Conservation (phyloP, 2,113 vertebrate genomes). For the Gnathonemus longibarbis region DNA sequence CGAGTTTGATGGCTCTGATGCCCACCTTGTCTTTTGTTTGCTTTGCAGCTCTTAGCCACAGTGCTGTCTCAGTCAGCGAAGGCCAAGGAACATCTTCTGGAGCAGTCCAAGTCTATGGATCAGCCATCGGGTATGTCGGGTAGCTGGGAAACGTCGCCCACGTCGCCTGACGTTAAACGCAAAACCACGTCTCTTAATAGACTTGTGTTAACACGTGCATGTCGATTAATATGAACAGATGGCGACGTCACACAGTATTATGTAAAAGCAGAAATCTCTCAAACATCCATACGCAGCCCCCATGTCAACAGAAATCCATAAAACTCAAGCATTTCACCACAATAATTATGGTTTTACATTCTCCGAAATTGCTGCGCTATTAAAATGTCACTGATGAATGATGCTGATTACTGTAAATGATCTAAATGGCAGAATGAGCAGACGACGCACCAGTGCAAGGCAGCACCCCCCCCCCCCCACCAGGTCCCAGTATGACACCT, state of each 20-base stretch:
- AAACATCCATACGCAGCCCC: not conserved
- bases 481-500: not conserved
- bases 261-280: not conserved
- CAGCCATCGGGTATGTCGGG: conserved; percentile 62
- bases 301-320: not conserved
- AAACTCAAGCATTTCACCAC: not conserved
- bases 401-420: not conserved
- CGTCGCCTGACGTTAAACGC: not conserved
- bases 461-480: not conserved
- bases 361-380: not conserved
- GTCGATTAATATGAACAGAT: not conserved
- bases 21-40: conserved; percentile 19
- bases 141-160: conserved; percentile 21
- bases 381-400: not conserved
- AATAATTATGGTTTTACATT: not conserved
- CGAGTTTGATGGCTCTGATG: not conserved
- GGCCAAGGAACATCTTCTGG: conserved; percentile 76
- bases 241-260: not conserved
- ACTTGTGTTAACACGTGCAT: not conserved
- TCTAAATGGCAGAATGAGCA: not conserved
- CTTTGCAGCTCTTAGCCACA: conserved; percentile 79
- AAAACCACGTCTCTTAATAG: not conserved
- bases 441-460: not conserved
- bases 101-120: conserved; percentile 79
- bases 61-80: conserved; percentile 90